Evolutionary conservation across 2,113 vertebrate genomes (phyloP).

Genomic region (Glaucidium brasilianum): DNA sequence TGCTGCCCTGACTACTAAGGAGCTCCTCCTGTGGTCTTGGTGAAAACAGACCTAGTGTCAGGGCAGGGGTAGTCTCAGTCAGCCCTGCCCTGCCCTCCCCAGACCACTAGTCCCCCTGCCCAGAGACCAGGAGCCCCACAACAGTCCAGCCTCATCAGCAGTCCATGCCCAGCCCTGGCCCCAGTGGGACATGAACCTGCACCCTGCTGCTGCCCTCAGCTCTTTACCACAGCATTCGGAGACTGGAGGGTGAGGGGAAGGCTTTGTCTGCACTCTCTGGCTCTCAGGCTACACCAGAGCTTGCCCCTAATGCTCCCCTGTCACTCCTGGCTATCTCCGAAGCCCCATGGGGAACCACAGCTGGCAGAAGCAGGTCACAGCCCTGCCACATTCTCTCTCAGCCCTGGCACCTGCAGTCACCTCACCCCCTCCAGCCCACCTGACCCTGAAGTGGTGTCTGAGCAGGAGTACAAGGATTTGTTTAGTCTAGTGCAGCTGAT

Average conservation of each 20-base stretch:
- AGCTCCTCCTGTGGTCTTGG: not conserved
- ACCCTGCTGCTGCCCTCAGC: not conserved
- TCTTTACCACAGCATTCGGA: not conserved
- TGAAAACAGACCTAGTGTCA: not conserved
- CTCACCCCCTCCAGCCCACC: not conserved
- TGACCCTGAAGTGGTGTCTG: not conserved
- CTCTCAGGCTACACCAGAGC: not conserved
- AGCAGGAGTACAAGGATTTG: not conserved
- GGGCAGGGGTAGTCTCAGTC: no score
- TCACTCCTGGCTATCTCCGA: not conserved
- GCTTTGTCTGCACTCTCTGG: not conserved
- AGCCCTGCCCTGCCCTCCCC: not conserved
- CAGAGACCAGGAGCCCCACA: not conserved
- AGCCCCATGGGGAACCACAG: rapidly evolving
- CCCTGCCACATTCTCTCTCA: not conserved
- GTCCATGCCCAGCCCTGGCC: not conserved
- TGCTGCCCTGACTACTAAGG: not conserved
- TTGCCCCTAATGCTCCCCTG: not conserved
- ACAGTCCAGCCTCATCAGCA: not conserved
- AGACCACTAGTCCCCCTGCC: not conserved
- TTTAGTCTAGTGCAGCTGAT: not conserved
- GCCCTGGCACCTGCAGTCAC: rapidly evolving
- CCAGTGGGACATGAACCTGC: rapidly evolving
- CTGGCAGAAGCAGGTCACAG: not conserved
- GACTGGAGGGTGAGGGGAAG: not conserved